phyloP scores from a whole-genome alignment of 2,888 invertebrate genomes.

The Phalera bucephala region DNA sequence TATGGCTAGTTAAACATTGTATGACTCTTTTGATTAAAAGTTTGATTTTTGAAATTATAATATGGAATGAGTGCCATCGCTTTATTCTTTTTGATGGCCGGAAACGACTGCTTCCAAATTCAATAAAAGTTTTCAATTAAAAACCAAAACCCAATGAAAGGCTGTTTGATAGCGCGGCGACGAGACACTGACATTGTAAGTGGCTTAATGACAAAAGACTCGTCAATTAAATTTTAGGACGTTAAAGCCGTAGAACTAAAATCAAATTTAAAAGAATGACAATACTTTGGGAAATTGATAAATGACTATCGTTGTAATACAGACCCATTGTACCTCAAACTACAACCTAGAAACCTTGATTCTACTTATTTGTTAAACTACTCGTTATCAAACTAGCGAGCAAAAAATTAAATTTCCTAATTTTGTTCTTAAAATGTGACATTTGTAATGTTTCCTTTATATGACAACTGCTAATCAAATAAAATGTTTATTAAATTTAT shows the following conservation, averaged over 20 bases:
- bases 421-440: no score
- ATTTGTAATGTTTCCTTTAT: no score
- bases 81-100: slow-evolving; percentile 37
- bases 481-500: no score
- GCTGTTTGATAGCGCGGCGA: slow-evolving; percentile 33
- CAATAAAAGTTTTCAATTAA: slow-evolving; percentile 48
- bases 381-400: no score
- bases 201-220: slow-evolving; percentile 43
- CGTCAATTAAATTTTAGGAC: slow-evolving; percentile 44
- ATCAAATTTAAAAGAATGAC: not conserved
- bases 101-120: slow-evolving; percentile 31
- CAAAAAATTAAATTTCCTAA: no score
- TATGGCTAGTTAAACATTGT: no score
- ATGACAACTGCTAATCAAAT: no score
- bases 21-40: slow-evolving; percentile 22
- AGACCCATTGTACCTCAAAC: no score
- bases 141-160: slow-evolving; percentile 34
- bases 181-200: slow-evolving; percentile 20
- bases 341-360: no score
- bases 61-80: slow-evolving; percentile 35
- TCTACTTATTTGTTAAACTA: no score
- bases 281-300: no score
- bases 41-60: slow-evolving; percentile 33
- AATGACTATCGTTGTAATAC: no score
- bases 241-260: slow-evolving; percentile 19